Evolutionary conservation across 2,797 vertebrate species (phyloP), one percentile per base, ranked within the genome.

Genomic region (Eurystomus glaucurus): DNA sequence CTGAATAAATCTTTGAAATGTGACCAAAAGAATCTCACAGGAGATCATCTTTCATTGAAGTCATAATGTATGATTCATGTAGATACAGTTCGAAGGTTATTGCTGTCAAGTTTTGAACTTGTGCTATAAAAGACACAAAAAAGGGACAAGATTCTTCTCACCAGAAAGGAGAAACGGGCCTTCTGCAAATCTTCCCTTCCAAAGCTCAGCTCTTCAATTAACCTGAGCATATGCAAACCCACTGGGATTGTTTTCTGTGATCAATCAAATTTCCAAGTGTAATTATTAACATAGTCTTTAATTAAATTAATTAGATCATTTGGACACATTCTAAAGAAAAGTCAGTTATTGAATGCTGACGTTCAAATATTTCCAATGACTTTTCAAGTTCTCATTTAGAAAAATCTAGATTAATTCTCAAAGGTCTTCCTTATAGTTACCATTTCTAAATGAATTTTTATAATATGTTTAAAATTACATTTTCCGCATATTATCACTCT

Each of bases 1-100:
- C 91, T 91, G 79, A 97, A 94, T 88, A 85, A 88, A 82, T 87
- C 93, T 95, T 90, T 88, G 90, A 95, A 95, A 95, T 64, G 19
- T 39, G 64, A 94, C 93, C 55, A 88, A 84, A 95, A 86, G 93
- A 92, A 96, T 77, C 77, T 93, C 80, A 86, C 66, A 70, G 2
- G 1, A 91, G 72, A 69, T 80, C 17, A 8, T 80, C 95, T 86
- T 80, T 57, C 90, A 90, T 22, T 90, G 85, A 94, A 97, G 80
- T 37, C 65, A 28, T 60, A 86, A 81, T 8, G 21, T 61, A 46
- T 79, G 82, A 65, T 81, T 92, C 87, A 57, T 39, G 88, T 62
- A 88, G 89, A 51, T 60, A 17, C 69, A 93, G 79, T 19, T 90
- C 16, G 1, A 84, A 93, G 85, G 88, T 93, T 66, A 90, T 15